These are phyloP conservation scores for Pammene fasciana DNA, from an alignment of 2,888 invertebrate species.

Conservation along the genomic window DNA sequence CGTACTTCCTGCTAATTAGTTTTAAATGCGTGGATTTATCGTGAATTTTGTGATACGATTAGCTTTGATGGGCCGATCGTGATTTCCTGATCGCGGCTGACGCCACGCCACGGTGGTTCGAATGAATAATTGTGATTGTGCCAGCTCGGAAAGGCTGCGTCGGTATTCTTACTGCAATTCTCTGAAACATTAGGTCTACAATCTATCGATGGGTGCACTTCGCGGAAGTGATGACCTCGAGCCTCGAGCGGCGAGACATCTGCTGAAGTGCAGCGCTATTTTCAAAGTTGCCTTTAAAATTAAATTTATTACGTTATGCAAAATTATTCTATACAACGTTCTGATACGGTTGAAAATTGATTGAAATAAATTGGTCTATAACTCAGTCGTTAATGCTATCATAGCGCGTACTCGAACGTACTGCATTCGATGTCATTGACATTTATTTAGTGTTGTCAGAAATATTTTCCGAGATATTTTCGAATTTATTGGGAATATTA, in stretches of 20 bases:
- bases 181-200: constrained; percentile 34
- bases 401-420: background rate
- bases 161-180: constrained; percentile 33
- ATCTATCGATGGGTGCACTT: constrained; percentile 24
- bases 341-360: background rate
- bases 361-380: background rate
- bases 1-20: constrained; percentile 29
- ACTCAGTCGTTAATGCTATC: too few relatives aligned
- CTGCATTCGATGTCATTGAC: constrained; percentile 13
- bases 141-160: constrained; percentile 17
- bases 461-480: background rate
- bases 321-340: background rate
- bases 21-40: constrained; percentile 29
- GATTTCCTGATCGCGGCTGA: constrained; percentile 20
- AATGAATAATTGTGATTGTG: constrained; percentile 15
- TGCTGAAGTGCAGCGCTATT: background rate
- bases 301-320: background rate
- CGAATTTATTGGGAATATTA: background rate
- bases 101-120: constrained; percentile 24
- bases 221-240: constrained; percentile 39
- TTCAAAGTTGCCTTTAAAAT: background rate
- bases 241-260: constrained; percentile 15
- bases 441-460: constrained; percentile 8
- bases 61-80: constrained; percentile 15
- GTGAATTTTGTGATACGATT: constrained; percentile 25